Base-by-base conservation (phyloP, 2,888 invertebrate species). In the Abrostola tripartita region DNA sequence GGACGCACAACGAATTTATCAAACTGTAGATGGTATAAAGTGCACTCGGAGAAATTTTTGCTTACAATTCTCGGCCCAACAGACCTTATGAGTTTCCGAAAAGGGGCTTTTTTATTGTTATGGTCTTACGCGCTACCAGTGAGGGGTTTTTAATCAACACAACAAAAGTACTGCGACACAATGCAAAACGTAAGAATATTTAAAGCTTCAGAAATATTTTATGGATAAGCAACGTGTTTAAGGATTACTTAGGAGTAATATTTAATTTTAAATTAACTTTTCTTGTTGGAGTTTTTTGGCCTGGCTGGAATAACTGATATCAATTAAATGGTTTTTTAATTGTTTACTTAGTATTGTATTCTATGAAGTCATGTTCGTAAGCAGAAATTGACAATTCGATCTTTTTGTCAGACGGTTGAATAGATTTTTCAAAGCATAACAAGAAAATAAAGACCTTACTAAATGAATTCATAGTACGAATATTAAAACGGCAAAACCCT, bases 41-140 rank as follows among this genome's bases (percentile, higher is more conserved):
- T 63, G 65, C 74, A 60, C 58, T 65, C 57, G 37, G 51, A 65
- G 65, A 67, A 61, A 61, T 66, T 66, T 74, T 67, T 69, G 66
- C 68, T 71, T 60, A 68, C 68, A 66, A 62, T 71, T 62, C 65
- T 53, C 61, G 55, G 66, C 70, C 53, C 55, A 54, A 58, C 52
- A 54, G 61, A 70, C 75, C 72, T 73, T 79, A 67, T 74, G 71
- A 65, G 68, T 74, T 73, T 78, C 71, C 55, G 71, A 76, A 75
- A 71, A 70, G 68, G 74, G 74, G 71, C 71, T 35, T 61, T 62
- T 66, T 71, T 71, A 74, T 68, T 71, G 66, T 74, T 74, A 71
- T 65, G 59, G 62, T 54, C 54, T 63, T 64, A 61, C 54, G 38
- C 54, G 61, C 42, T 60, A 60, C 62, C 73, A 63, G 59, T 61